Conservation (phyloP, 1,140 invertebrate species). For the Marisa cornuarietis region DNA sequence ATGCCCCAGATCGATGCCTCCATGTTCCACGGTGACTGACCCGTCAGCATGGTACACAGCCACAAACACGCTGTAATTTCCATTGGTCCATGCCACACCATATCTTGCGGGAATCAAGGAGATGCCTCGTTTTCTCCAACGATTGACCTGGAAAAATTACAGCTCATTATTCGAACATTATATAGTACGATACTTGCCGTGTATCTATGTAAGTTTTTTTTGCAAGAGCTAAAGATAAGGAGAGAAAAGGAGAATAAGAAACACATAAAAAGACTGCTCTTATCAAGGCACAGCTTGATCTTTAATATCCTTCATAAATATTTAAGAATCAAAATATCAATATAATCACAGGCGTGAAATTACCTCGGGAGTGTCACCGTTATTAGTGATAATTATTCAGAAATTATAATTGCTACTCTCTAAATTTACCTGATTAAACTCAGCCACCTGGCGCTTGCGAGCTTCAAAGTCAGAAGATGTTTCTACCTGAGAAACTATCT, state of each 20-base stretch:
- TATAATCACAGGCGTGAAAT: no score
- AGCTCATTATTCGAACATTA: background rate
- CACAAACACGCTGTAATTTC: constrained; percentile 73
- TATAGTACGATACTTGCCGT: no score
- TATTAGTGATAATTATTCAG: constrained; percentile 74
- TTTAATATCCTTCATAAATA: no score
- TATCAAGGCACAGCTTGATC: no score
- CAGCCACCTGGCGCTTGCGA: constrained; percentile 40
- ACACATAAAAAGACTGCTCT: no score
- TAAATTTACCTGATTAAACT: constrained; percentile 40
- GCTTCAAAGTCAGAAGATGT: constrained; percentile 29
- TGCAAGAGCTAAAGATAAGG: no score
- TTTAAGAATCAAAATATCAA: no score
- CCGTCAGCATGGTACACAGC: constrained; percentile 79
- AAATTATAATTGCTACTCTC: background rate
- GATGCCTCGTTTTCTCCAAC: constrained; percentile 57
- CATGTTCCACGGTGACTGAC: constrained; percentile 78
- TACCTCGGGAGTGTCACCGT: no score
- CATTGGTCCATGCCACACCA: constrained; percentile 41
- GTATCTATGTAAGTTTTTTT: no score
- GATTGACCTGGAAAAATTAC: constrained; percentile 40
- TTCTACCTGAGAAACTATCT: constrained; percentile 42
- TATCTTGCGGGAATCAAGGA: constrained; percentile 58
- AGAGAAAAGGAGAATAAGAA: no score
- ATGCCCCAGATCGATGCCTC: constrained; percentile 87